Base-by-base conservation (phyloP, 1,140 invertebrate species). In the Drosophila arawakana region DNA sequence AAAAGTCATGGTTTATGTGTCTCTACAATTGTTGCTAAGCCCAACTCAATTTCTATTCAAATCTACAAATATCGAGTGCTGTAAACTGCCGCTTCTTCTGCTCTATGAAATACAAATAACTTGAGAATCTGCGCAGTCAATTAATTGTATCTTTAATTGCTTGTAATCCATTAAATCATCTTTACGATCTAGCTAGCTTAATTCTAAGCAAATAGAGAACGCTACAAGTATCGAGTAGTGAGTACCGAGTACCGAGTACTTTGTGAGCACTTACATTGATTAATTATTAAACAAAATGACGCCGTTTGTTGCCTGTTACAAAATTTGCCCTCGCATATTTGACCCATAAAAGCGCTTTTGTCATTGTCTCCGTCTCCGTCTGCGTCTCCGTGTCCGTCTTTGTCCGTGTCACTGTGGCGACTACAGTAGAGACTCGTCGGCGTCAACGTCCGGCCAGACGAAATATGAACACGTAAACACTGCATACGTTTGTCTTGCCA, bases 261-360 rank as follows among this genome's bases (percentile, higher is more conserved):
- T 3, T 15, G 13, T 52, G 30, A 52, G 49, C 49, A 52, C 11
- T 52, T 34, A 35, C 35, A 59, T 50, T 55, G 65, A 78, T 78
- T 80, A 80, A 79, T 78, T 78, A 46, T 25, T 59, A 7, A 41
- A 21, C 18, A 21, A 47, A 76, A 79, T 79, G 77, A 80, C 77
- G 77, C 57, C 71, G 76, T 8, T 13, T 3, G 13, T 34, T 15
- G 35, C 9, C 4, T 18, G 6, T 52, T 60, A 39, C 55, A 72
- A 49, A 55, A 10, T 25, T 49, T 49, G 43, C 69, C 76, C 75
- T 41, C 59, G 60, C 62, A 37, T 10, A 34, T 44, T 78, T 79
- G 76, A 79, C 76, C 76, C 76, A 79, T 71, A 7, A 66, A 78
- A 73, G 46, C 25, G 62, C 7, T 41, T 9, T 46, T 9, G 47